phyloP scores from a whole-genome alignment of 2,888 invertebrate species.

The Aspidiotus destructor region DNA sequence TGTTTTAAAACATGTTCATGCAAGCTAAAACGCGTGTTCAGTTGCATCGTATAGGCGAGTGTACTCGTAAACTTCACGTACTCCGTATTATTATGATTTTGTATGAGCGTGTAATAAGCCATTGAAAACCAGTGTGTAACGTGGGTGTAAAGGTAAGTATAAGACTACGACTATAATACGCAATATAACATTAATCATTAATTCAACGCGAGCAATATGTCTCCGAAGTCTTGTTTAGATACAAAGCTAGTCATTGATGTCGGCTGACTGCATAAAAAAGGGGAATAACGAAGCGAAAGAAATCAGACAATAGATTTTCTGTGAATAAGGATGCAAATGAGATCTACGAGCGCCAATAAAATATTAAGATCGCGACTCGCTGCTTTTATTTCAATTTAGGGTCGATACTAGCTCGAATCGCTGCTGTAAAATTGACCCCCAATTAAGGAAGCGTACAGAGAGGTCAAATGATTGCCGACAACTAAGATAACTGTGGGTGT shows the following conservation, averaged over 20 bases:
- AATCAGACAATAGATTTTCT: too few species aligned
- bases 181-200: constrained; percentile 4
- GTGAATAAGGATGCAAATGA: too few species aligned
- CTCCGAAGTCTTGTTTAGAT: background rate
- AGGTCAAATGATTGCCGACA: too few species aligned
- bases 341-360: too few species aligned
- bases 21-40: constrained; percentile 3
- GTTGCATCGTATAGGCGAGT: background rate
- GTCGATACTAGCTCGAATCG: too few species aligned
- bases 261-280: too few species aligned
- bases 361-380: too few species aligned
- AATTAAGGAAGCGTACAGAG: too few species aligned
- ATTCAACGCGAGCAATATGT: constrained; percentile 2
- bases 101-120: constrained; percentile 4
- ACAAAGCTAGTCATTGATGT: background rate
- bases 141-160: background rate
- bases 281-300: too few species aligned
- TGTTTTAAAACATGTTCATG: constrained; percentile 6
- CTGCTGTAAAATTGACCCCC: too few species aligned
- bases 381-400: too few species aligned
- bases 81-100: background rate
- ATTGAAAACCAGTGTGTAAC: constrained; percentile 3
- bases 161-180: background rate
- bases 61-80: background rate
- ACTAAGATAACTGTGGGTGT: too few species aligned